Evolutionary conservation across 2,797 vertebrate genomes (phyloP).

Genomic region (Enteromius argenteus): DNA sequence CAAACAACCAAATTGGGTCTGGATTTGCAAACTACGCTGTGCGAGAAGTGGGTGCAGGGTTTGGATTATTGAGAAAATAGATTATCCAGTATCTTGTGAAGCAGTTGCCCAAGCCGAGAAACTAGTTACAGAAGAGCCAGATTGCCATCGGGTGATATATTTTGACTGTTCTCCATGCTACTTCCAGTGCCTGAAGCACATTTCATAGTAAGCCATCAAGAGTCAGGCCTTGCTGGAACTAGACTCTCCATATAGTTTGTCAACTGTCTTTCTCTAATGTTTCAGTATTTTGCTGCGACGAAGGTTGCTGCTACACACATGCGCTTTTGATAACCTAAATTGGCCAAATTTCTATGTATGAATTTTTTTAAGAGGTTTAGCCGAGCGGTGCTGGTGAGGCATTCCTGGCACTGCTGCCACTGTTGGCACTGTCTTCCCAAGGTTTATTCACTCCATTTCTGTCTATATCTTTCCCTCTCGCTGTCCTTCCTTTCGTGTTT

Average conservation of each 20-base stretch:
- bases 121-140: constrained; percentile 78
- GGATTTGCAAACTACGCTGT: constrained; percentile 72
- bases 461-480: constrained; percentile 18
- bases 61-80: constrained; percentile 72
- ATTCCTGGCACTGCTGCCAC: constrained; percentile 66
- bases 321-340: constrained; percentile 74
- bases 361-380: constrained; percentile 83
- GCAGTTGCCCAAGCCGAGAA: constrained; percentile 78
- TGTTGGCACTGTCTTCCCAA: constrained; percentile 32
- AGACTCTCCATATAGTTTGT: constrained; percentile 47
- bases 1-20: constrained; percentile 72
- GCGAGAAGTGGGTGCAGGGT: constrained; percentile 70
- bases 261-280: neutral
- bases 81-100: constrained; percentile 82
- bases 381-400: constrained; percentile 64
- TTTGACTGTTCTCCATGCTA: constrained; percentile 73
- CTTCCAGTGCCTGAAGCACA: constrained; percentile 79
- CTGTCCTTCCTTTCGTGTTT: constrained; percentile 57
- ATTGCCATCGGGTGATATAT: constrained; percentile 81
- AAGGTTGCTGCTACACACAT: neutral
- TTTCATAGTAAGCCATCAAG: constrained; percentile 80
- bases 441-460: constrained; percentile 30
- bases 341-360: constrained; percentile 77
- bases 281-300: constrained; percentile 51
- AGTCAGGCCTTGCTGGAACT: constrained; percentile 66